Evolutionary conservation across 2,888 invertebrate genomes (phyloP), one percentile per base, ranked within the genome.

Genomic region (Colostygia pectinataria): DNA sequence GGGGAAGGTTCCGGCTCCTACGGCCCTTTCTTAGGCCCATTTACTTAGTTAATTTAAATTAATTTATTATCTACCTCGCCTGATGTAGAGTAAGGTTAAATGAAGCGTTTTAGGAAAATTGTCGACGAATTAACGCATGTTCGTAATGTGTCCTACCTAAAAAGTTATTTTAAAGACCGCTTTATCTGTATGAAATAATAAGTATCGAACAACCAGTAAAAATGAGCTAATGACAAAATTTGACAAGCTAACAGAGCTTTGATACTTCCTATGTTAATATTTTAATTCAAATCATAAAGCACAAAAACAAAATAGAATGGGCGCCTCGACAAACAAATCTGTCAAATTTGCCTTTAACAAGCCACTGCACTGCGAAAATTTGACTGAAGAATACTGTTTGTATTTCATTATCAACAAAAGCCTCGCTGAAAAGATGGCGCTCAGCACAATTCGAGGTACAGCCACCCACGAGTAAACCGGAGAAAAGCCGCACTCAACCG

Each of bases 321-420:
- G 61, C 56, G 53, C 59, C 57, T 58, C 53, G 50, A 59, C 57
- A 67, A 70, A 71, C 60, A 68, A 58, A 71, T 65, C 66, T 59
- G 63, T 66, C 68, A 72, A 73, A 77, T 78, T 79, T 68, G 69
- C 75, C 69, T 74, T 71, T 73, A 74, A 76, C 70, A 77, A 77
- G 69, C 68, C 70, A 67, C 71, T 81, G 76, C 80, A 77, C 68
- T 73, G 72, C 59, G 70, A 78, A 67, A 68, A 71, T 79, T 76
- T 76, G 75, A 74, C 79, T 76, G 73, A 77, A 80, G 74, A 77
- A 79, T 77, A 78, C 77, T 87, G 82, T 88, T 89, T 87, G 84
- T 83, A 84, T 88, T 86, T 83, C 81, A 87, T 87, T 88, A 88
- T 79, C 79, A 86, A 83, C 83, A 83, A 83, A 85, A 83, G 87